Base-by-base conservation (phyloP, 1,140 invertebrate species). In the Oedothorax gibbosus region DNA sequence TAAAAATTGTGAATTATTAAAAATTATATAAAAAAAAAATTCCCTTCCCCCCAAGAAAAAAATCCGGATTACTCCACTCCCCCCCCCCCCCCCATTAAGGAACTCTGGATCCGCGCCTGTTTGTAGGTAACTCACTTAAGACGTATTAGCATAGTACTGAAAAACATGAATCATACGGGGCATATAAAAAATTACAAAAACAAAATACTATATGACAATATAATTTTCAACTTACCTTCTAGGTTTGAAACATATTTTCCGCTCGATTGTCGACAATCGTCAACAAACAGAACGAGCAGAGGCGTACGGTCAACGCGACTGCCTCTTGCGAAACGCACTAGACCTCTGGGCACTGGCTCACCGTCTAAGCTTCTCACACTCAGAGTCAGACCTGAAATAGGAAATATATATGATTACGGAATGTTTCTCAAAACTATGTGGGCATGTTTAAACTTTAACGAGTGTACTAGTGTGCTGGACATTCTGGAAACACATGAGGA, bases 281-380 rank as follows among this genome's bases (percentile, higher is more conserved):
- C 89, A 0, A 89, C 89, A 87, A 90, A 91, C 0, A 91, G 86
- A 15, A 91, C 90, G 8, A 91, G 88, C 21, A 90, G 89, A 35
- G 91, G 91, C 72, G 90, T 90, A 72, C 89, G 90, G 77, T 89
- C 90, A 77, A 90, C 89, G 60, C 89, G 87, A 65, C 90, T 88
- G 20, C 91, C 80, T 86, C 90, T 90, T 21, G 89, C 90, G 86
- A 91, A 90, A 54, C 90, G 86, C 0, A 91, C 83, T 54, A 88
- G 85, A 69, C 87, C 88, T 15, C 88, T 86, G 20, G 89, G 88
- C 10, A 90, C 78, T 18, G 81, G 85, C 15, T 88, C 86, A 12
- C 89, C 89, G 9, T 85, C 56, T 6, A 87, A 21, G 0, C 87
- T 86, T 49, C 87, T 85, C 0, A 89, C 87, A 14, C 87, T 89